Base-by-base conservation (phyloP, 1,140 invertebrate genomes). In the Drosophila mayri region DNA sequence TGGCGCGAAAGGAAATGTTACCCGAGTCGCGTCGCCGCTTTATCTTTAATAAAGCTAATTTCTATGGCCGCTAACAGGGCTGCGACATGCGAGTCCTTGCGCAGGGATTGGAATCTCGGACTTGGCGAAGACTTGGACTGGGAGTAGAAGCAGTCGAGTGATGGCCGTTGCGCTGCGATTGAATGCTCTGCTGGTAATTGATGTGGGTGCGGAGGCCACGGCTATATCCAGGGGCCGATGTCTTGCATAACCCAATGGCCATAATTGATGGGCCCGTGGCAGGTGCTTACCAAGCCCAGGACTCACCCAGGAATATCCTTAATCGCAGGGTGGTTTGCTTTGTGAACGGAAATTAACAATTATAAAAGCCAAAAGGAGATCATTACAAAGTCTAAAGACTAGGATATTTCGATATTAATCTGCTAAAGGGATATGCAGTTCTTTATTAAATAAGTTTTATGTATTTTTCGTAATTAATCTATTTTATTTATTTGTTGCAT, bases 31-130 rank as follows among this genome's bases (percentile, higher is more conserved):
- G 47, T 44, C 32, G 66, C 22, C 66, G 67, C 84, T 81, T 84
- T 90, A 85, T 90, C 85, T 90, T 90, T 90, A 90, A 90, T 90
- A 90, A 81, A 79, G 79, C 86, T 90, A 90, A 90, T 90, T 90
- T 85, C 86, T 90, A 90, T 81, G 72, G 75, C 75, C 67, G 75
- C 86, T 90, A 90, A 90, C 85, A 90, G 85, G 75, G 20, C 30
- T 47, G 67, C 74, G 81, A 90, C 85, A 90, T 90, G 85, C 85
- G 65, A 86, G 76, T 76, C 61, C 47, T 37, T 47, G 49, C 40
- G 25, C 25, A 18, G 66, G 49, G 43, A 68, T 63, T 18, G 35
- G 30, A 80, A 67, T 72, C 63, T 59, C 61, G 41, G 71, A 58
- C n/a, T n/a, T n/a, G n/a, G n/a, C n/a, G 3, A 9, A 12, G n/a